Evolutionary conservation across 2,113 vertebrate genomes (phyloP).

Genomic region (Tringa solitaria): DNA sequence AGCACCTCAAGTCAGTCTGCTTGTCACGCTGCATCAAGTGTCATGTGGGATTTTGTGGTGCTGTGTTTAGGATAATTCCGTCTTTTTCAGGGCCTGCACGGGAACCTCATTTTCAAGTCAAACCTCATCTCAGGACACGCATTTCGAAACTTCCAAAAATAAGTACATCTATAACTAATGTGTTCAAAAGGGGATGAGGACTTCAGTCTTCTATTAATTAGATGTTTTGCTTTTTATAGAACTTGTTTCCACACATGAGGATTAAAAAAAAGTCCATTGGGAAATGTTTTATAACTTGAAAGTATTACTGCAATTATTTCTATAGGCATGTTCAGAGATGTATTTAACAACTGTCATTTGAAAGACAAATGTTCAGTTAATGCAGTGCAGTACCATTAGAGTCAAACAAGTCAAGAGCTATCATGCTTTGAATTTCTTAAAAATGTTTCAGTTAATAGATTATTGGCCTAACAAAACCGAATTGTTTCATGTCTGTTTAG

Average conservation of each 20-base stretch:
- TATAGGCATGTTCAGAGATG: neutral
- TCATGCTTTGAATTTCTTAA: neutral
- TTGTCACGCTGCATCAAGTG: neutral
- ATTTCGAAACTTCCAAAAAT: neutral
- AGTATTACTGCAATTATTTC: neutral
- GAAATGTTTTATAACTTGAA: neutral
- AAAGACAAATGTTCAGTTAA: neutral
- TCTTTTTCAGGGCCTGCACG: neutral
- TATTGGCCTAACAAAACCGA: neutral
- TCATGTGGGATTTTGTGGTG: neutral
- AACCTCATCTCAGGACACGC: neutral
- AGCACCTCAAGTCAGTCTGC: neutral
- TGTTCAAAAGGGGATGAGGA: neutral
- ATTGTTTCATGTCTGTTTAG: neutral
- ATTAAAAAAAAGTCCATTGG: neutral
- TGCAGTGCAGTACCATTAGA: rapidly evolving
- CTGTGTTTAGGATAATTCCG: neutral
- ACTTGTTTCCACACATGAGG: neutral
- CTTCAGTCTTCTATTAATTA: neutral
- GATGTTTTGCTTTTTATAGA: neutral
- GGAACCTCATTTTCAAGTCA: neutral
- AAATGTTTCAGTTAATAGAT: neutral
- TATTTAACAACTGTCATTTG: neutral
- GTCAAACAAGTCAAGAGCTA: neutral
- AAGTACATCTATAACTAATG: neutral